Base-by-base conservation (phyloP, 2,113 vertebrate genomes). In the Rhinopithecus roxellana region DNA sequence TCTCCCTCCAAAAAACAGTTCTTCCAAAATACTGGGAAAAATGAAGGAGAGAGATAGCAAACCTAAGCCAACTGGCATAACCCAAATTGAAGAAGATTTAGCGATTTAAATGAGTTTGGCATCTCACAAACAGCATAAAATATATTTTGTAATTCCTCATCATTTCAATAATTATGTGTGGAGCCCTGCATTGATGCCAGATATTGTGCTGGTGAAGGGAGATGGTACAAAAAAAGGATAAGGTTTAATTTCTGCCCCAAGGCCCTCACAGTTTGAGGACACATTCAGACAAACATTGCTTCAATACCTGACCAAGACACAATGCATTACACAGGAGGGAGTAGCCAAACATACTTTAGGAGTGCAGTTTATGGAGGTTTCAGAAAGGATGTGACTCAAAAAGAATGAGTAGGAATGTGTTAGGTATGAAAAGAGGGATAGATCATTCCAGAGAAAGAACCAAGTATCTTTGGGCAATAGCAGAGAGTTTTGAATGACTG, bases 41-140 rank as follows among this genome's bases (percentile, higher is more conserved):
- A 45, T 69, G 55, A 35, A 32, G 12, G 70, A 84, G 30, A 40
- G 13, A 55, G 6, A 16, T 7, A 50, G 3, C 22, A 70, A 91
- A 78, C 2, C 20, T 50, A 94, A 18, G 3, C 72, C 17, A 55
- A 3, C 30, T 83, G 50, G 3, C 82, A 43, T 35, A 86, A 43
- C 2, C 25, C n/a, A 95, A 88, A 87, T 8, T 57, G n/a, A 69
- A 50, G 32, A 75, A 50, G 9, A 59, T 0, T 70, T 64, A 84
- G 25, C 69, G 23, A 89, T 52, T 83, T 81, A 94, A 85, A 8
- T 55, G 13, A 92, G 59, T 84, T 72, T 95, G 72, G 72, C 64
- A 94, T 8, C 23, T 32, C 50, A 96, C 38, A 48, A 55, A 59
- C 30, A 74, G 14, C 10, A 74, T 43, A 50, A 92, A 57, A n/a